Percentiles rank a stretch among this genome's conserved stretches.
Evolutionary conservation across 2,797 vertebrate species (phyloP).

Genomic region (Sebastiscus tertius): DNA sequence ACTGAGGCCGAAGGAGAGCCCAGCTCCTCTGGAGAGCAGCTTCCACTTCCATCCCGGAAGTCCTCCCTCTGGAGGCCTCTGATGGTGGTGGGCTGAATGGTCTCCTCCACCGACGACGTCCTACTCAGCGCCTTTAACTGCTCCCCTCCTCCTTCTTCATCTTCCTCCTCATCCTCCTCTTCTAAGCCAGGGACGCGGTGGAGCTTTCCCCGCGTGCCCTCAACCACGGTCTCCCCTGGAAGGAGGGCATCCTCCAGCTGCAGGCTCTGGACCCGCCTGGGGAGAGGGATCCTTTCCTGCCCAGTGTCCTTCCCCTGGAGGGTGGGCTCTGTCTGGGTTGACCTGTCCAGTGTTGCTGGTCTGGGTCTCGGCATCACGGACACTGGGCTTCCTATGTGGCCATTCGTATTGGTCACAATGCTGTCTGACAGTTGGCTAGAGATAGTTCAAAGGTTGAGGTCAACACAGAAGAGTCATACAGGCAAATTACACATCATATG

Average conservation of each 20-base stretch:
- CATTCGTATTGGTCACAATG: constrained; percentile 69
- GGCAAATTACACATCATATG: constrained; percentile 1
- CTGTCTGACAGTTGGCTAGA: constrained; percentile 75
- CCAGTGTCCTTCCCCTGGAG: constrained; percentile 1
- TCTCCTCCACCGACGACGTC: constrained; percentile 74
- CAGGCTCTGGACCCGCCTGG: constrained; percentile 63
- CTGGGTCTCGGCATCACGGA: constrained; percentile 39
- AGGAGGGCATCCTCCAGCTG: constrained; percentile 78
- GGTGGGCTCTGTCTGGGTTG: constrained; percentile 79
- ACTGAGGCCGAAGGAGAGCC: constrained; percentile 39
- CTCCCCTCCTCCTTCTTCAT: constrained; percentile 48
- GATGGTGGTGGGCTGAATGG: constrained; percentile 69
- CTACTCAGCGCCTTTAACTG: constrained; percentile 71
- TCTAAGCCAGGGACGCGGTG: constrained; percentile 63
- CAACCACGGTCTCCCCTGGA: background rate
- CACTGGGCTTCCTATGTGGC: constrained; percentile 51
- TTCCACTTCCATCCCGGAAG: constrained; percentile 60
- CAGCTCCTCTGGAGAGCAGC: constrained; percentile 71
- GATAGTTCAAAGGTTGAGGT: constrained; percentile 51
- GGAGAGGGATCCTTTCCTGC: constrained; percentile 44
- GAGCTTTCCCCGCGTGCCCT: constrained; percentile 64
- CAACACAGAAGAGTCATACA: constrained; percentile 42
- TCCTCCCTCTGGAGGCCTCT: constrained; percentile 70
- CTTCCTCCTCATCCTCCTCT: constrained; percentile 63
- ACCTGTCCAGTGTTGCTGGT: constrained; percentile 66